Base-by-base conservation (phyloP, 2,113 vertebrate species). In the Porphyrio hochstetteri region DNA sequence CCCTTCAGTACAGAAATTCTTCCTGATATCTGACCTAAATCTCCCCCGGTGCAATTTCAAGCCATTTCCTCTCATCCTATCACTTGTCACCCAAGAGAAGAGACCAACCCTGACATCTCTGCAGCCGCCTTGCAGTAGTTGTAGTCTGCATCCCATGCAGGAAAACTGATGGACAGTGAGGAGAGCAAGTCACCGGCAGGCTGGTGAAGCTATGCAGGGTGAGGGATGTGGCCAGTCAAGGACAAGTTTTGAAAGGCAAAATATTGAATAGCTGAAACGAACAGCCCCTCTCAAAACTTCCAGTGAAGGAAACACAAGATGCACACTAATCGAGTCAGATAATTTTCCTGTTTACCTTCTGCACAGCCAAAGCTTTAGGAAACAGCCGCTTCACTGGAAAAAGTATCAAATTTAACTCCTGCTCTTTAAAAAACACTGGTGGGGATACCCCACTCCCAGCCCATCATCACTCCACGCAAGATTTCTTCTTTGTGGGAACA, bases 271-370 rank as follows among this genome's bases (percentile, higher is more conserved):
- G 53, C 72, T 57, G 68, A 88, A 94, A 78, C n/a, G 55, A 78
- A 52, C 0, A 86, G 38, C 11, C 24, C 56, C 56, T 64, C 80
- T 65, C 61, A 28, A 91, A 75, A 35, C 40, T 42, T 25, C 57
- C 29, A 16, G 16, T 4, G 69, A 82, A 86, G 77, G 69, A 50
- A 95, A 88, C 19, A 19, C 16, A 52, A 84, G 86, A 19, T 65
- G 78, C 55, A 29, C 5, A 78, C 0, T 56, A 75, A 90, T 65
- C 31, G 53, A 92, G 61, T 21, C 76, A 79, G 24, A 63, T 16
- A 4, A 48, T 75, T 81, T 94, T 86, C 94, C 86, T 84, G 60
- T 79, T 88, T 16, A 55, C 60, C 71, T 93, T 86, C 77, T 81
- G 60, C 61, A 64, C 57, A 65, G 88, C 42, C 35, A 86, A 78